Conservation (phyloP, 2,113 vertebrate genomes). For the Cebus imitator region DNA sequence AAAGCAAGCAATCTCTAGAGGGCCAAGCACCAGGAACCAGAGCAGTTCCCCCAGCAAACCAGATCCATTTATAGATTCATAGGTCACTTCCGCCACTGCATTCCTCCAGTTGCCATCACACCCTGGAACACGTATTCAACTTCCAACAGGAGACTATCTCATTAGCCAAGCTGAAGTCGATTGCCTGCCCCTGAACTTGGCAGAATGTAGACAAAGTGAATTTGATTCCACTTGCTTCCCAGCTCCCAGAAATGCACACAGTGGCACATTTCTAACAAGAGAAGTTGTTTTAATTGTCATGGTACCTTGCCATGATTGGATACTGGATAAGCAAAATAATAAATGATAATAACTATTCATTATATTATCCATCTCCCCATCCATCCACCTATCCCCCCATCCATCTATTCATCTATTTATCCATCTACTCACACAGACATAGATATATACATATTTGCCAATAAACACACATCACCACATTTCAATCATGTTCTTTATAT, state of each 20-base stretch:
- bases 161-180: not conserved
- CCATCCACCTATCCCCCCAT: not conserved
- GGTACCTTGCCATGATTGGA: not conserved
- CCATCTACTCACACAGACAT: not conserved
- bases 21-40: not conserved
- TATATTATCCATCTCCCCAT: not conserved
- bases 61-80: not conserved
- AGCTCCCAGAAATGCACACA: not conserved
- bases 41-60: not conserved
- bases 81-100: not conserved
- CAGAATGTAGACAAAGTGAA: not conserved
- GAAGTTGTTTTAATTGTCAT: not conserved
- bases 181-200: not conserved
- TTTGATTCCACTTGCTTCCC: not conserved
- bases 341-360: not conserved
- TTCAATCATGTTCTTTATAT: constrained; percentile 24
- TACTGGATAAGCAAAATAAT: not conserved
- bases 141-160: not conserved
- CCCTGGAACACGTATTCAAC: not conserved
- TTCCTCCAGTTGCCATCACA: not conserved
- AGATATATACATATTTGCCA: not conserved
- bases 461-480: constrained; percentile 24
- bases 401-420: not conserved
- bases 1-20: not conserved
- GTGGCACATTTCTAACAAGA: not conserved